Conservation (phyloP, 2,888 invertebrate genomes). For the Tipula helvola region DNA sequence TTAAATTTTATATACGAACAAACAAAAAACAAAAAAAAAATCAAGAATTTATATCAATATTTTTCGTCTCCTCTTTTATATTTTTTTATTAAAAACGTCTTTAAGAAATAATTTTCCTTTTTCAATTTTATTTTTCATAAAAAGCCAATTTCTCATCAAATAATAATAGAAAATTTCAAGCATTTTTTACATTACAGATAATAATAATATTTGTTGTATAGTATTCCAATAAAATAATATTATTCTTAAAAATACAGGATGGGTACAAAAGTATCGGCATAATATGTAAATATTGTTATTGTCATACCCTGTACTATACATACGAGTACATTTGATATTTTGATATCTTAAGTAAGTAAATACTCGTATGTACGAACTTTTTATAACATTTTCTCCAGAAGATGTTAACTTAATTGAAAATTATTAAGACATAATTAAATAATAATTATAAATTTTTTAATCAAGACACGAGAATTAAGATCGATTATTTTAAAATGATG, state of each 20-base stretch:
- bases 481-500: too few species aligned
- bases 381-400: too few species aligned
- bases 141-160: not conserved
- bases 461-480: too few species aligned
- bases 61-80: not conserved
- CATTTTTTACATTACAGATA: not conserved
- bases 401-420: too few species aligned
- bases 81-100: not conserved
- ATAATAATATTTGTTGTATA: not conserved
- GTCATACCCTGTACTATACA: not conserved
- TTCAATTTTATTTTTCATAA: not conserved
- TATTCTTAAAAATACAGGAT: not conserved
- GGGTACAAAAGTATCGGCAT: not conserved
- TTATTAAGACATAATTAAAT: too few species aligned
- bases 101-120: not conserved
- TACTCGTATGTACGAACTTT: too few species aligned
- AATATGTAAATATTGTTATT: too few species aligned
- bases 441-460: too few species aligned
- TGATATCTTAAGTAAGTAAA: not conserved
- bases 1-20: not conserved
- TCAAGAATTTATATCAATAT: not conserved
- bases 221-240: not conserved
- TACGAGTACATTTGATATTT: not conserved
- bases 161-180: not conserved
- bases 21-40: not conserved